phyloP scores from a whole-genome alignment of 2,888 invertebrate species.

The Trichacis sp. region DNA sequence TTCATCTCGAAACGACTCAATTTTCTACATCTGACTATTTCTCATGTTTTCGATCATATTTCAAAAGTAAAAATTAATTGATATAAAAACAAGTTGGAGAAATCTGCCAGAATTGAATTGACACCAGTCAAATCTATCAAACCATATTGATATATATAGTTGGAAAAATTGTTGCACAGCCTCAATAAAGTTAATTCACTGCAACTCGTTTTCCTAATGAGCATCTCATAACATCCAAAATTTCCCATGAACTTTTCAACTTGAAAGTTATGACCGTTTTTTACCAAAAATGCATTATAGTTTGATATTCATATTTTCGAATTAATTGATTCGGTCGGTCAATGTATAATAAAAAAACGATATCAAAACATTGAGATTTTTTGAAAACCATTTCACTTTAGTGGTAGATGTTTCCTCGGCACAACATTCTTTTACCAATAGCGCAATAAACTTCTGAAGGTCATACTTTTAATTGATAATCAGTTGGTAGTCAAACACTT shows the following conservation, averaged over 20 bases:
- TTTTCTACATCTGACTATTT: too few relatives aligned
- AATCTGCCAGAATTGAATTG: constrained; percentile 20
- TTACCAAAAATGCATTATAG: not conserved
- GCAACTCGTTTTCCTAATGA: not conserved
- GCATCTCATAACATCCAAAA: not conserved
- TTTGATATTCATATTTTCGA: too few relatives aligned
- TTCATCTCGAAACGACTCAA: too few relatives aligned
- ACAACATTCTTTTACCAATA: constrained; percentile 7
- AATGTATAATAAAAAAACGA: constrained; percentile 33
- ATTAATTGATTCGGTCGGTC: too few relatives aligned
- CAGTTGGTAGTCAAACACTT: constrained; percentile 58
- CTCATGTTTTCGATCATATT: too few relatives aligned
- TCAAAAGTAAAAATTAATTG: too few relatives aligned
- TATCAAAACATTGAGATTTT: constrained; percentile 24
- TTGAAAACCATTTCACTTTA: constrained; percentile 17
- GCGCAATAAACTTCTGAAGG: constrained; percentile 19
- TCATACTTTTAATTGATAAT: constrained; percentile 26
- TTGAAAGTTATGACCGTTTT: constrained; percentile 11
- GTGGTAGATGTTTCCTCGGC: constrained; percentile 13
- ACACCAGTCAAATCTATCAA: constrained; percentile 31
- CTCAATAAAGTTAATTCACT: constrained; percentile 3
- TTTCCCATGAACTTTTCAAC: not conserved
- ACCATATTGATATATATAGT: constrained; percentile 12
- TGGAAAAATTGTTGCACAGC: constrained; percentile 25
- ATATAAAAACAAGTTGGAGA: constrained; percentile 41